phyloP scores from a whole-genome alignment of 2,888 invertebrate species.

The Melikaiella ostensackeni region DNA sequence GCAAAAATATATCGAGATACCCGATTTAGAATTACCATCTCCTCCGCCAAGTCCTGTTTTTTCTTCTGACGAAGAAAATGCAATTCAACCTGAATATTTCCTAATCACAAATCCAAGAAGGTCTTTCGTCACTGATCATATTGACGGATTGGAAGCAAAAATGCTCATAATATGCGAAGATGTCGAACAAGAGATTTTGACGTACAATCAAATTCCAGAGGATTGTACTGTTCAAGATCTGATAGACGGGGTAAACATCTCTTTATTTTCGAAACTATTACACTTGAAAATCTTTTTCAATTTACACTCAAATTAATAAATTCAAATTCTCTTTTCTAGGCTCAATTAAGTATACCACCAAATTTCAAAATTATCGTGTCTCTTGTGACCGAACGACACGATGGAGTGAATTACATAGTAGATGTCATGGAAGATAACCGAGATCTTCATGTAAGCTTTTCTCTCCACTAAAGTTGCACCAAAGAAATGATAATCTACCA shows the following conservation, averaged over 20 bases:
- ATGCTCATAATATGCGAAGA: background rate
- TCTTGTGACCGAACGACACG: background rate
- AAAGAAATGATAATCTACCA: background rate
- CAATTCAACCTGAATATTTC: background rate
- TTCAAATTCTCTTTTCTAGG: background rate
- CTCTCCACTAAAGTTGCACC: background rate
- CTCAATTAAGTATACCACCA: background rate
- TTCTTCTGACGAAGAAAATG: background rate
- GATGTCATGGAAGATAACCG: background rate
- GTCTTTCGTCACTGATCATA: background rate
- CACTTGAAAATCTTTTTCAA: too few relatives aligned
- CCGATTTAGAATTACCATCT: background rate
- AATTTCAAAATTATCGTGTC: background rate
- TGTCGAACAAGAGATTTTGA: background rate
- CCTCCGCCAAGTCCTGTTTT: background rate
- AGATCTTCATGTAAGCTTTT: background rate
- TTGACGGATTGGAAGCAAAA: background rate
- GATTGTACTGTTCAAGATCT: constrained; percentile 13
- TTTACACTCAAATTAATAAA: background rate
- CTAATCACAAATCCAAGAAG: background rate
- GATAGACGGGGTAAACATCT: background rate
- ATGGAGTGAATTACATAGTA: background rate
- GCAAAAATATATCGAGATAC: background rate
- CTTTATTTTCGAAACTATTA: background rate
- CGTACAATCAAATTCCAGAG: background rate